phyloP scores from a whole-genome alignment of 2,113 vertebrate species.

The Picathartes gymnocephalus region DNA sequence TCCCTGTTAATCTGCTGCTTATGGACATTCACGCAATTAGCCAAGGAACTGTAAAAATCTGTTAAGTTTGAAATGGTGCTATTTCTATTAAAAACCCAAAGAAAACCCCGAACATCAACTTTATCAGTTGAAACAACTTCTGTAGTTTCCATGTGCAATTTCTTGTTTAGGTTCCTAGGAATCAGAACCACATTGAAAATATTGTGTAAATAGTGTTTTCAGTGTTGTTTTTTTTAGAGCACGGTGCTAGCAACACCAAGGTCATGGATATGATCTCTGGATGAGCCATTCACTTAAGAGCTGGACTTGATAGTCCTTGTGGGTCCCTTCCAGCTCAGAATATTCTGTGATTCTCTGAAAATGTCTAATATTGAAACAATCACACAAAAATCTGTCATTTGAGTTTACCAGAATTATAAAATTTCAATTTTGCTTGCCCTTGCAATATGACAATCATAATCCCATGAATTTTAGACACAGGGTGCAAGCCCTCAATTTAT shows the following conservation, averaged over 20 bases:
- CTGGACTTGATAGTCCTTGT: too few species aligned
- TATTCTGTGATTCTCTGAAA: neutral
- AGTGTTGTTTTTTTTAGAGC: neutral
- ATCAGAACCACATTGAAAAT: neutral
- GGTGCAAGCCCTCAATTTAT: neutral
- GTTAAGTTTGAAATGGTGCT: neutral
- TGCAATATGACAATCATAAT: neutral
- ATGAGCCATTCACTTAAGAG: neutral
- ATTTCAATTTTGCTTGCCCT: neutral
- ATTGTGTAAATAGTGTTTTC: neutral
- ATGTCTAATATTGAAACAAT: neutral
- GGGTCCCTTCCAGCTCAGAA: neutral
- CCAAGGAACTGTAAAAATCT: neutral
- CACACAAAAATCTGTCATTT: neutral
- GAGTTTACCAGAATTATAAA: neutral
- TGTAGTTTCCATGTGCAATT: neutral
- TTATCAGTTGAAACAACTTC: neutral
- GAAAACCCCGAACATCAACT: neutral
- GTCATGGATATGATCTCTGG: fast-evolving
- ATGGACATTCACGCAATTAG: neutral
- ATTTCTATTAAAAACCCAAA: neutral
- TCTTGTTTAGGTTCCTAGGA: neutral
- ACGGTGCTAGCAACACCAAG: neutral
- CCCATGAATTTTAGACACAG: neutral
- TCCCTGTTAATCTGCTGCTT: neutral